phyloP scores from a whole-genome alignment of 2,888 invertebrate species.

The Adineta ricciae region DNA sequence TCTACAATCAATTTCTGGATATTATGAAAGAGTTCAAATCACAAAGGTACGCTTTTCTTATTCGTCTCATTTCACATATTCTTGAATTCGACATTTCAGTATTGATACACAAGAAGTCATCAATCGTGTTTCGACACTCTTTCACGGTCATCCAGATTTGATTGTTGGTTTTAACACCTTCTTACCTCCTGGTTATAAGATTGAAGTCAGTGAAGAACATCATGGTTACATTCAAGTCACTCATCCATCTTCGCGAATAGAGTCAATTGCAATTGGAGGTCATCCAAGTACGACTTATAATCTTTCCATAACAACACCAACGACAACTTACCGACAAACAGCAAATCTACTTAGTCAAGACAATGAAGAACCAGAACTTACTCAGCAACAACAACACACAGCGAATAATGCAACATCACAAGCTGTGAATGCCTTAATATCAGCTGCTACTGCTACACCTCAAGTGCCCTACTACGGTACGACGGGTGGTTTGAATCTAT shows the following conservation, averaged over 20 bases:
- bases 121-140: constrained; percentile 82
- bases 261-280: constrained; percentile 10
- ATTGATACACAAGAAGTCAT: constrained; percentile 96
- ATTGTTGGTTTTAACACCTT: constrained; percentile 99
- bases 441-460: constrained; percentile 14
- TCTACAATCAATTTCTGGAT: constrained; percentile 96
- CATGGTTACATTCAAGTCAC: constrained; percentile 1
- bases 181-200: constrained; percentile 95
- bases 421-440: constrained; percentile 14
- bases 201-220: constrained; percentile 56
- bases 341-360: background rate
- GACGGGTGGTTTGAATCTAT: background rate
- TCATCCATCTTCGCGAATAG: constrained; percentile 10
- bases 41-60: constrained; percentile 54
- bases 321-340: background rate
- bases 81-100: constrained; percentile 45
- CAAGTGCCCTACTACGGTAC: background rate
- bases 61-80: too few species aligned
- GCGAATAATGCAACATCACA: background rate
- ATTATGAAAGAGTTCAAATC: constrained; percentile 99
- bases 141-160: constrained; percentile 87
- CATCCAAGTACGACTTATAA: background rate
- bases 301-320: background rate
- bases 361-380: background rate
- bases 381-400: background rate